These are phyloP conservation scores for Hystrix brachyura DNA, from an alignment of 2,113 vertebrate species.

Conservation along the genomic window DNA sequence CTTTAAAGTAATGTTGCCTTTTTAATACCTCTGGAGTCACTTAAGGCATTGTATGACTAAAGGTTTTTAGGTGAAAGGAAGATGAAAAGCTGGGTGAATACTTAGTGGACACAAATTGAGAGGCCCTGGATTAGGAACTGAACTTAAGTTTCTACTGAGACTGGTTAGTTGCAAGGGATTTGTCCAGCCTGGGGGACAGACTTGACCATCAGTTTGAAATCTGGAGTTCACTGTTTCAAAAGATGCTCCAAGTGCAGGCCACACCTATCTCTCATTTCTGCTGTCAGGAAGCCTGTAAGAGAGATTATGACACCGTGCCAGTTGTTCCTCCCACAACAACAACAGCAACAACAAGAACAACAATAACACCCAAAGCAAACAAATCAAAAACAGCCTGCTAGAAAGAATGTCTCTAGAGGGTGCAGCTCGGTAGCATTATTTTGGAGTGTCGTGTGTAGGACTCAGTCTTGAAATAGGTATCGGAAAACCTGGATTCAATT, in stretches of 20 bases:
- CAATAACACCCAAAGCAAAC: neutral
- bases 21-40: constrained; percentile 71
- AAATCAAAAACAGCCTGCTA: neutral
- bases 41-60: constrained; percentile 5
- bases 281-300: neutral
- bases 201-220: neutral
- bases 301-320: neutral
- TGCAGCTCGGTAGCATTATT: neutral
- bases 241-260: neutral
- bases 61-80: constrained; percentile 24
- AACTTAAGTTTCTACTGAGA: neutral
- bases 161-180: neutral
- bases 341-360: neutral
- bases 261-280: neutral
- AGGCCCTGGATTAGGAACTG: neutral
- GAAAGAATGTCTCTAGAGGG: neutral
- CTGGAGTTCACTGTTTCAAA: neutral
- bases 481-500: neutral
- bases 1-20: constrained; percentile 65
- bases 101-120: neutral
- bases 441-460: neutral
- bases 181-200: neutral
- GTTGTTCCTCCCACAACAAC: neutral
- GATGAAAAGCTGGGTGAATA: neutral
- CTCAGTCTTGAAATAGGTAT: neutral